phyloP scores from a whole-genome alignment of 2,113 vertebrate species.

The human (Homo sapiens) region GRCh38 chr20:42793501-42794000 shows the following conservation, averaged over 20 bases:
- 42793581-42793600: not conserved
- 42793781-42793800: not conserved
- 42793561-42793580: not conserved
- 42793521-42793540: not conserved
- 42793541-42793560: not conserved
- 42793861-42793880: not conserved
- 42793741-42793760: not conserved
- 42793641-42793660: not conserved
- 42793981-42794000: not conserved
- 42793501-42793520: too few species aligned
- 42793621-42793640: not conserved
- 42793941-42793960: rapidly evolving
- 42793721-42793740: not conserved
- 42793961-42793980: not conserved
- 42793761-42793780: not conserved
- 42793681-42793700: not conserved
- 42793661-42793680: not conserved
- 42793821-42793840: not conserved
- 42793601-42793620: not conserved
- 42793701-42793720: not conserved
- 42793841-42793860: not conserved
- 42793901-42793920: not conserved
- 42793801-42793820: not conserved
- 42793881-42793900: not conserved
- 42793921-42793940: not conserved